A percentile compares a stretch with the other conserved stretches of the same genome.
Evolutionary conservation across 2,888 invertebrate genomes (phyloP).

Genomic region (Meandrusa payeni): DNA sequence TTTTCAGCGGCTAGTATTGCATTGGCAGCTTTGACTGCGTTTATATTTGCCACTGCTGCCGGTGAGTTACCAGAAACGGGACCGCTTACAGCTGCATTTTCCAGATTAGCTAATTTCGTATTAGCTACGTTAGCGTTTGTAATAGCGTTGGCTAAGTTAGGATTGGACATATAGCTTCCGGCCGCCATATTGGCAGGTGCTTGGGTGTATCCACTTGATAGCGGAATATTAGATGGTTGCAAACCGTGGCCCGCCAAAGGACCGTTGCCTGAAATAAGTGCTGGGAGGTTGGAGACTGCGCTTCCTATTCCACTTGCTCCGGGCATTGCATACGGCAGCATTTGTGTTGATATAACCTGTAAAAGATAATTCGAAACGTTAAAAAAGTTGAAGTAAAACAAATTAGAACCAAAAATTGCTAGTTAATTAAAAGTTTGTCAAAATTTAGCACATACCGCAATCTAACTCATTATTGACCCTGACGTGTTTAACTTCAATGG

Average conservation of each 20-base stretch:
- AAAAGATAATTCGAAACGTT: too few relatives aligned
- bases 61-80: conserved; percentile 10
- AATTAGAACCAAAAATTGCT: too few relatives aligned
- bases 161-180: conserved; percentile 18
- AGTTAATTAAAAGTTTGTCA: too few relatives aligned
- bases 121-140: conserved; percentile 18
- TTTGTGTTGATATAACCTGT: conserved; percentile 40
- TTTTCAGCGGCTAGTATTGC: conserved; percentile 18
- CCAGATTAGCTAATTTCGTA: conserved; percentile 17
- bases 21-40: conserved; percentile 18
- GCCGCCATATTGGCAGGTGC: conserved; percentile 4
- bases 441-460: too few relatives aligned
- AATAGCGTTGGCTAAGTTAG: conserved; percentile 20
- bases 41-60: conserved; percentile 4
- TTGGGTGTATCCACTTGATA: conserved; percentile 10
- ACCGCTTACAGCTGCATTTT: conserved; percentile 6
- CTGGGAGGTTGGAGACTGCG: conserved; percentile 15
- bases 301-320: conserved; percentile 15
- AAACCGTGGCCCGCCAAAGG: conserved; percentile 12
- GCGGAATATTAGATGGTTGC: conserved; percentile 9
- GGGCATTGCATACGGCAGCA: conserved; percentile 28
- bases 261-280: conserved; percentile 2
- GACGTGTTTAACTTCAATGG: too few relatives aligned
- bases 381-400: too few relatives aligned
- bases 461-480: too few relatives aligned